Evolutionary conservation across 1,140 invertebrate species (phyloP).

Genomic region (Drosophila paulistorum): DNA sequence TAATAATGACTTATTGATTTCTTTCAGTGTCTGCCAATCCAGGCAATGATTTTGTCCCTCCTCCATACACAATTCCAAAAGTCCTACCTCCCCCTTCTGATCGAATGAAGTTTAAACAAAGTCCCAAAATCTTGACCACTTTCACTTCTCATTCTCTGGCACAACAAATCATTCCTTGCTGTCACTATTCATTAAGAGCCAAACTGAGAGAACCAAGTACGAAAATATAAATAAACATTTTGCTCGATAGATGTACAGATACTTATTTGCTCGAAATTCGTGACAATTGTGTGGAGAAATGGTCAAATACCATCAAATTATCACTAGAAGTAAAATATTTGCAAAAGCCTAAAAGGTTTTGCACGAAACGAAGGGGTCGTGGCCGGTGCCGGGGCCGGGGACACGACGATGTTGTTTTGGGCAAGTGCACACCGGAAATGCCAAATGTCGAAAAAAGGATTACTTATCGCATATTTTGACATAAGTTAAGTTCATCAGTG

Average conservation of each 20-base stretch:
- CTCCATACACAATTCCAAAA: too few species aligned
- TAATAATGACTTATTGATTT: not conserved
- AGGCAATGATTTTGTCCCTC: not conserved
- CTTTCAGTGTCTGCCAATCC: slow-evolving; percentile 9
- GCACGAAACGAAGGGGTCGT: not conserved
- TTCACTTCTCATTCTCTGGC: not conserved
- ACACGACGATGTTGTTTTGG: not conserved
- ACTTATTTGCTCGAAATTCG: slow-evolving; percentile 67
- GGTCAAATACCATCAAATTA: slow-evolving; percentile 62
- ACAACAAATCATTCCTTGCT: slow-evolving; percentile 16
- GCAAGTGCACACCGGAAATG: slow-evolving; percentile 40
- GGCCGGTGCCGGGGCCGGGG: too few species aligned
- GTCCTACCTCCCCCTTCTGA: not conserved
- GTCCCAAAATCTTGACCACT: slow-evolving; percentile 53
- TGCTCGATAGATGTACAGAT: slow-evolving; percentile 1
- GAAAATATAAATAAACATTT: slow-evolving; percentile 65
- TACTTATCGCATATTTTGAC: slow-evolving; percentile 83
- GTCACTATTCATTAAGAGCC: slow-evolving; percentile 70
- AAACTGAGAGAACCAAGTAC: slow-evolving; percentile 8
- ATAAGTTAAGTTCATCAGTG: slow-evolving; percentile 82
- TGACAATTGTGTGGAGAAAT: slow-evolving; percentile 74
- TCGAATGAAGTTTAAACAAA: slow-evolving; percentile 67
- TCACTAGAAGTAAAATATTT: slow-evolving; percentile 75
- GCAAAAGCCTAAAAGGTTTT: slow-evolving; percentile 51
- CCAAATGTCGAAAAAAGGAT: slow-evolving; percentile 71